Percentiles rank a stretch among this genome's conserved stretches.
phyloP scores from a whole-genome alignment of 2,888 invertebrate species.

The Philereme transversata region DNA sequence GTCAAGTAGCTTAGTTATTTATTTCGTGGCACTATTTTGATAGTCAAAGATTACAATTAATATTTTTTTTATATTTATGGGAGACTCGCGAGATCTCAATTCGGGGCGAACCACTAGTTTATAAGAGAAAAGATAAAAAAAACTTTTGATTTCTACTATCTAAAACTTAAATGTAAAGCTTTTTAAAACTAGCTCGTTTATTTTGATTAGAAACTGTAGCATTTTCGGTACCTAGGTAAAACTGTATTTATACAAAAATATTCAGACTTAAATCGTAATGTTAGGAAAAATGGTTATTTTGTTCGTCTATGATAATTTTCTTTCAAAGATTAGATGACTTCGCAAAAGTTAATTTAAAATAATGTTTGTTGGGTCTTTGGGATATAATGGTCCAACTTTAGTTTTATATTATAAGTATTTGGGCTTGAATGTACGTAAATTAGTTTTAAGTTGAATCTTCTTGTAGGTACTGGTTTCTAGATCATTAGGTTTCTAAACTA shows the following conservation, averaged over 20 bases:
- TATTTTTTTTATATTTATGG: no score
- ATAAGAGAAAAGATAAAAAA: no score
- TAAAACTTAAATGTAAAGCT: no score
- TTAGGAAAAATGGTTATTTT: background rate
- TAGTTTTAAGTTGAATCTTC: slow-evolving; percentile 5
- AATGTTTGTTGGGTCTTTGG: slow-evolving; percentile 18
- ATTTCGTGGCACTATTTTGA: no score
- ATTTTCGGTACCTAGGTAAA: background rate
- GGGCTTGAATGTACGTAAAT: slow-evolving; percentile 14
- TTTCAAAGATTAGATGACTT: slow-evolving; percentile 18
- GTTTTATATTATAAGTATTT: slow-evolving; percentile 10
- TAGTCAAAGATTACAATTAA: no score
- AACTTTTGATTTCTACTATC: background rate
- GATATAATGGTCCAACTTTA: slow-evolving; percentile 17
- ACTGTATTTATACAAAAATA: background rate
- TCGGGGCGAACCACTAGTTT: no score
- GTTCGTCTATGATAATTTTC: slow-evolving; percentile 8
- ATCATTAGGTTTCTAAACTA: background rate
- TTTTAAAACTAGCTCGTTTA: background rate
- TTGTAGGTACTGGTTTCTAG: background rate
- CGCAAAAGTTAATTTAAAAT: slow-evolving; percentile 19
- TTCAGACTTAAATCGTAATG: background rate
- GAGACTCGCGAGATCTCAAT: no score
- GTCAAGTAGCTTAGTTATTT: no score
- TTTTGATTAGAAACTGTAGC: background rate